A percentile compares a stretch with the other conserved stretches of the same genome.
Conservation (phyloP, 2,888 invertebrate genomes). For the Actias luna region DNA sequence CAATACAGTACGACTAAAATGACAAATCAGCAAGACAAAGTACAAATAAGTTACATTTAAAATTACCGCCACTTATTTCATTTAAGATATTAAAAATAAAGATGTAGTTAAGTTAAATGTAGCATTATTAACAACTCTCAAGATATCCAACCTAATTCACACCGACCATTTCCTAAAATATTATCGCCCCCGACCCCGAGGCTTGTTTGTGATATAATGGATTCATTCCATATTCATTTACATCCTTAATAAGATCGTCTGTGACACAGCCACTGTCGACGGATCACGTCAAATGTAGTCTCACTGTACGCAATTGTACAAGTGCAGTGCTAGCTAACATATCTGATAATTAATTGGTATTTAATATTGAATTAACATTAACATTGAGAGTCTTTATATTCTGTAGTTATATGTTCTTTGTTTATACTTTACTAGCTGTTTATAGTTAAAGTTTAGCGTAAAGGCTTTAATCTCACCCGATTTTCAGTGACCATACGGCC, state of each 20-base stretch:
- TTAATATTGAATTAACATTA: background rate
- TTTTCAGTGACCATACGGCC: too few species aligned
- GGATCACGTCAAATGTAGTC: constrained; percentile 76
- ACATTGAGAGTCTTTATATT: too few species aligned
- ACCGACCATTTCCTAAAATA: constrained; percentile 57
- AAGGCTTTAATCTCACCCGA: too few species aligned
- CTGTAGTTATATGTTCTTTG: too few species aligned
- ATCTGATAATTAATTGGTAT: constrained; percentile 7
- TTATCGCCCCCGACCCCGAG: constrained; percentile 57
- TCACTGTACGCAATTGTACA: constrained; percentile 31
- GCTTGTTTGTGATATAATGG: constrained; percentile 79
- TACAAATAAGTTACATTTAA: too few species aligned
- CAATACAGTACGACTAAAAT: too few species aligned
- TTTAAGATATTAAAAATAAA: background rate
- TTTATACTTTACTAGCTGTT: too few species aligned
- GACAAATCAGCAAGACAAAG: too few species aligned
- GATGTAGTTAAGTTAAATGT: background rate
- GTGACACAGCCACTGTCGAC: constrained; percentile 64
- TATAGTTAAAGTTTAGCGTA: too few species aligned
- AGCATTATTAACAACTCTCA: constrained; percentile 42
- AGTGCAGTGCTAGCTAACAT: constrained; percentile 16
- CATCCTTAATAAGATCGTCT: constrained; percentile 76
- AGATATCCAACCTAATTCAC: constrained; percentile 36
- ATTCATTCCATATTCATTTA: constrained; percentile 81
- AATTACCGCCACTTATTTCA: background rate